Conservation (phyloP, 2,113 vertebrate species). For the Cynocephalus volans region DNA sequence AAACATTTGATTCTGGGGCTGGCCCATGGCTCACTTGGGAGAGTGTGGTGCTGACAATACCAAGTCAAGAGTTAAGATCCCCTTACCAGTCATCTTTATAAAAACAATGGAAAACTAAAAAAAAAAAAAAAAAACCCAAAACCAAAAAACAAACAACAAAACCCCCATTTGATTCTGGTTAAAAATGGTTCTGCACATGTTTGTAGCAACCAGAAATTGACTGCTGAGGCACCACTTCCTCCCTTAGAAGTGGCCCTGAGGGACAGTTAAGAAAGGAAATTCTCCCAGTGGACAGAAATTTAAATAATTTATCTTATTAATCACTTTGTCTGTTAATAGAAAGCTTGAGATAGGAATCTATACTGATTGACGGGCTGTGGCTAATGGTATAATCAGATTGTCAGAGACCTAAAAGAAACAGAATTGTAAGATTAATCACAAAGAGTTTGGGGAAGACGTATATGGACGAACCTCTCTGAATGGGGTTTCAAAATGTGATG, state of each 20-base stretch:
- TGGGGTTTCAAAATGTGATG: not conserved
- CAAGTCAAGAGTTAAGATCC: too few relatives aligned
- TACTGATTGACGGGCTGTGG: slow-evolving; percentile 9
- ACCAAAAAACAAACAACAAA: too few relatives aligned
- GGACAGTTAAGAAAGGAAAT: not conserved
- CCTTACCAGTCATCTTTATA: too few relatives aligned
- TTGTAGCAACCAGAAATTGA: not conserved
- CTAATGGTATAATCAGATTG: slow-evolving; percentile 69
- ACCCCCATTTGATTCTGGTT: too few relatives aligned
- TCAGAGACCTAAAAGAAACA: slow-evolving; percentile 29
- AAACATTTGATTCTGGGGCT: too few relatives aligned
- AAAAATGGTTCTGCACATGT: not conserved
- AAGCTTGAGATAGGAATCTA: not conserved
- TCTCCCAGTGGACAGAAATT: slow-evolving; percentile 19
- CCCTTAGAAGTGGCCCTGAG: not conserved
- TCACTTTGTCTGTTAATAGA: slow-evolving; percentile 57
- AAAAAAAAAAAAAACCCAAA: too few relatives aligned
- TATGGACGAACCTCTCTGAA: slow-evolving; percentile 38
- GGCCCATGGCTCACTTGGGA: too few relatives aligned
- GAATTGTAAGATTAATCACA: slow-evolving; percentile 55
- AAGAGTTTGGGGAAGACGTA: not conserved
- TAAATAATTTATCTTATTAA: slow-evolving; percentile 50
- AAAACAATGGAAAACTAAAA: too few relatives aligned
- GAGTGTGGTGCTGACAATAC: too few relatives aligned
- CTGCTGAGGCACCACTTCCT: not conserved